These are phyloP conservation scores for Tinamus major DNA, from an alignment of 2,797 vertebrate species.

Conservation along the genomic window DNA sequence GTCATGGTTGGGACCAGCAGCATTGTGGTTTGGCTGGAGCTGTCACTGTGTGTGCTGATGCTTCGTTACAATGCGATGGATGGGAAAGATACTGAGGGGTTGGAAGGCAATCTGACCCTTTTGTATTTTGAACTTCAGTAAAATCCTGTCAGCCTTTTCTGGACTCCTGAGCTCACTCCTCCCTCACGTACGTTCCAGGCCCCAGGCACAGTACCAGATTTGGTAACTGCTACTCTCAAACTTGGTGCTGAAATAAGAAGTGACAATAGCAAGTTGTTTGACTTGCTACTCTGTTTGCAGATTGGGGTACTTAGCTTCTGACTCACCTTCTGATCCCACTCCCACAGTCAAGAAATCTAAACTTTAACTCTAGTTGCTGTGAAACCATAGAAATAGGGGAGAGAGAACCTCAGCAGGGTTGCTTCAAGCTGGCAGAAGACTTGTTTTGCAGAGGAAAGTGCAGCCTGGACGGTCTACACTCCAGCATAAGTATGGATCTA, in stretches of 20 bases:
- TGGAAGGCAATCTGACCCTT: slow-evolving; percentile 50
- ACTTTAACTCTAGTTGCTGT: background rate
- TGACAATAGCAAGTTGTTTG: background rate
- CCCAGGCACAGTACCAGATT: background rate
- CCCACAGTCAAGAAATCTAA: background rate
- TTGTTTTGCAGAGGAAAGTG: background rate
- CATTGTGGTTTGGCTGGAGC: slow-evolving; percentile 1
- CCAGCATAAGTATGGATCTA: background rate
- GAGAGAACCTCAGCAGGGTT: background rate
- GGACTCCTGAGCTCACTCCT: background rate
- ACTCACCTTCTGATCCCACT: slow-evolving; percentile 13
- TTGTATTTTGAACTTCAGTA: slow-evolving; percentile 57
- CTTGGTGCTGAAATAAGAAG: background rate
- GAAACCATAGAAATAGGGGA: background rate
- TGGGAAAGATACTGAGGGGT: background rate
- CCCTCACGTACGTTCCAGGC: background rate
- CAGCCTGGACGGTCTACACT: background rate
- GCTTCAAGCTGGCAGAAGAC: background rate
- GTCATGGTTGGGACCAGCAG: background rate
- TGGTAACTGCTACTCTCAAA: background rate
- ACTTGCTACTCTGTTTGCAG: slow-evolving; percentile 28
- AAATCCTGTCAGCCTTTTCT: slow-evolving; percentile 49
- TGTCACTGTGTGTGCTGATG: slow-evolving; percentile 16
- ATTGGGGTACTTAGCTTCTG: background rate
- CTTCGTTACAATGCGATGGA: background rate